These are phyloP conservation scores for Acanthoscelides obtectus DNA, from an alignment of 2,888 invertebrate species.

Conservation along the genomic window DNA sequence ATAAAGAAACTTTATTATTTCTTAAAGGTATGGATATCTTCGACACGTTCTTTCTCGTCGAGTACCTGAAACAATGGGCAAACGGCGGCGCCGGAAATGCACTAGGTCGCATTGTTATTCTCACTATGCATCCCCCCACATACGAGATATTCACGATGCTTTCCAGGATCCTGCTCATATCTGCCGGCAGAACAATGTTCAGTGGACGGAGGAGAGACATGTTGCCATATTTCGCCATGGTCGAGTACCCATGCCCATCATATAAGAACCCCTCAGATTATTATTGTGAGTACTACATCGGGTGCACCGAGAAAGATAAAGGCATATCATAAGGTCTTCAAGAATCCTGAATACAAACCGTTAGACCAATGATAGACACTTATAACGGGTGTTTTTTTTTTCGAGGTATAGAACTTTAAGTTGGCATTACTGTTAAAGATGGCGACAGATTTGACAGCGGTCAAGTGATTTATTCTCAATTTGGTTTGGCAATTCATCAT, in stretches of 20 bases:
- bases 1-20: too few species aligned
- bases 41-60: constrained; percentile 91
- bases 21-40: constrained; percentile 76
- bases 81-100: constrained; percentile 46
- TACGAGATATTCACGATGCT: constrained; percentile 95
- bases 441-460: too few species aligned
- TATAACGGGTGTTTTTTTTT: too few species aligned
- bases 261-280: constrained; percentile 97
- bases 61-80: constrained; percentile 91
- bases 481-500: too few species aligned
- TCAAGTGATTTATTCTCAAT: too few species aligned
- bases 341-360: too few species aligned
- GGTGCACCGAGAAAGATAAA: neutral
- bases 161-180: constrained; percentile 77
- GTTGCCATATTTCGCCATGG: constrained; percentile 82
- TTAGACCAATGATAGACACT: too few species aligned
- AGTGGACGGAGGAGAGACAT: constrained; percentile 85
- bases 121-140: constrained; percentile 91
- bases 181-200: constrained; percentile 88
- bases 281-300: constrained; percentile 64
- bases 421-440: too few species aligned
- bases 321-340: too few species aligned
- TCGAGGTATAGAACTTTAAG: too few species aligned
- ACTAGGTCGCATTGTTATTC: constrained; percentile 73
- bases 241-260: constrained; percentile 92